These are phyloP conservation scores for Micrastur ruficollis DNA, from an alignment of 2,797 vertebrate genomes.

Conservation along the genomic window DNA sequence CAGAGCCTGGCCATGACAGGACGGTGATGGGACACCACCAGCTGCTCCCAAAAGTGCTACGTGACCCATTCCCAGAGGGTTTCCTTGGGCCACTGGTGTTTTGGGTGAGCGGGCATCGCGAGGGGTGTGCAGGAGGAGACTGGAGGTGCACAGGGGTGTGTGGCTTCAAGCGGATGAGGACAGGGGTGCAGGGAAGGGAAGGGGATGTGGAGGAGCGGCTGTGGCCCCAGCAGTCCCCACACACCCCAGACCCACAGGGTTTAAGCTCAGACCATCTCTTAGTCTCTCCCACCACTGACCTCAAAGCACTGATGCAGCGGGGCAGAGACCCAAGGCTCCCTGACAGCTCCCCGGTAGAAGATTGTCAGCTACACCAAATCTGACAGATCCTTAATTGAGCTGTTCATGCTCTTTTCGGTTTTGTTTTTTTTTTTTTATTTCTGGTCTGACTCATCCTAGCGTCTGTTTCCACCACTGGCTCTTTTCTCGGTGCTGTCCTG, in stretches of 20 bases:
- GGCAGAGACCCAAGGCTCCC: neutral
- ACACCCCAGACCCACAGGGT: neutral
- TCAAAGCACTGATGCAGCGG: neutral
- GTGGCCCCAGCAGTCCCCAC: neutral
- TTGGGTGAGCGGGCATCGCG: accelerated
- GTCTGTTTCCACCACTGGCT: neutral
- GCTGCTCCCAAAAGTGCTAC: neutral
- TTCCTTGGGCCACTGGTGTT: neutral
- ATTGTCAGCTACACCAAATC: neutral
- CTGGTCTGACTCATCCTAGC: neutral
- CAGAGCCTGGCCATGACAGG: accelerated
- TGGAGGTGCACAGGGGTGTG: accelerated
- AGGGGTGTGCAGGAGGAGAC: neutral
- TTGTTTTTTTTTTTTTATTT: neutral
- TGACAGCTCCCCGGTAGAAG: neutral
- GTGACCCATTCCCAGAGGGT: neutral
- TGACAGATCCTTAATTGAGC: neutral
- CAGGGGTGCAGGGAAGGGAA: accelerated
- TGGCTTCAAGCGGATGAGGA: neutral
- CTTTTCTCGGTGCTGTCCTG: neutral
- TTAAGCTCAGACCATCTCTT: neutral
- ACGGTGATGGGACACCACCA: neutral
- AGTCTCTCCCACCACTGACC: neutral
- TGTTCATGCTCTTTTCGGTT: neutral
- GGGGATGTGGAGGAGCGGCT: accelerated